Evolutionary conservation across 2,113 vertebrate genomes (phyloP).

Genomic region (Erythrolamprus reginae): DNA sequence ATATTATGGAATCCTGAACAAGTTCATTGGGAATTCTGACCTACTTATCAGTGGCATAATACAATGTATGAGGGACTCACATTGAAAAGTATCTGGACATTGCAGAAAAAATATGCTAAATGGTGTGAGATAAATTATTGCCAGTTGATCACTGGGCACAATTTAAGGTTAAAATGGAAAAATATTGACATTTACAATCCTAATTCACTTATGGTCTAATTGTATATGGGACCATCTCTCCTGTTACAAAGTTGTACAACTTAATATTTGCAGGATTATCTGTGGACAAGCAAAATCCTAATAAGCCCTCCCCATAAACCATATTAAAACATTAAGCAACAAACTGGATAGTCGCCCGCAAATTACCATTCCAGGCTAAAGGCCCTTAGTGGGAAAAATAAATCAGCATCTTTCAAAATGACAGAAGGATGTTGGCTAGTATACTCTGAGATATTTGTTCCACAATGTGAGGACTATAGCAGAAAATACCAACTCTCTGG

Average conservation of each 20-base stretch:
- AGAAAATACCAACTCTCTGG: not conserved
- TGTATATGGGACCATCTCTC: not conserved
- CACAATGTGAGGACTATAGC: not conserved
- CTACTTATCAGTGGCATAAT: not conserved
- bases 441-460: not conserved
- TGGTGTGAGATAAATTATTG: not conserved
- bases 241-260: not conserved
- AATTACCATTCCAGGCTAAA: not conserved
- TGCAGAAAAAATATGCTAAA: not conserved
- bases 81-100: not conserved
- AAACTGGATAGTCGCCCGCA: not conserved
- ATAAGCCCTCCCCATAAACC: not conserved
- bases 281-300: not conserved
- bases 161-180: not conserved
- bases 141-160: not conserved
- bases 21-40: not conserved
- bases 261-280: not conserved
- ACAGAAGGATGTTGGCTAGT: not conserved
- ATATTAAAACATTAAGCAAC: not conserved
- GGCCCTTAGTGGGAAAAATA: accelerated
- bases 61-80: not conserved
- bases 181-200: not conserved
- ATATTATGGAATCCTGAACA: not conserved
- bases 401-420: not conserved
- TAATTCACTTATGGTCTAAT: not conserved